These are phyloP conservation scores for Lithobates sylvaticus DNA, from an alignment of 2,797 vertebrate genomes.

Conservation along the genomic window DNA sequence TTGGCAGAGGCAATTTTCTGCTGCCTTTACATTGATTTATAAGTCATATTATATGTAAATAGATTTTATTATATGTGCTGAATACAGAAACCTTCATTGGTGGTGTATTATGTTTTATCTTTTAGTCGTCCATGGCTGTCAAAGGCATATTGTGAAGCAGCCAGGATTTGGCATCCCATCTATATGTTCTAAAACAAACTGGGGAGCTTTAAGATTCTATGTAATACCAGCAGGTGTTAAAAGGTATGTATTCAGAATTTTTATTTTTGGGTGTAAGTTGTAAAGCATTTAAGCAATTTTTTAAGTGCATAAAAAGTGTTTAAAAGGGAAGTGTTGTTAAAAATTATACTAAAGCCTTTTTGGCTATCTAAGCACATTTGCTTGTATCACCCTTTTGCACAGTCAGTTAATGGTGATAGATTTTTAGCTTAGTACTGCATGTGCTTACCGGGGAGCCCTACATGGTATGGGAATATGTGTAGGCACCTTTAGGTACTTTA, in stretches of 20 bases:
- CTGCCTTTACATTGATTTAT: too few relatives aligned
- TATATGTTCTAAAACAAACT: slow-evolving; percentile 38
- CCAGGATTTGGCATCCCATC: slow-evolving; percentile 46
- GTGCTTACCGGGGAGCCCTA: too few relatives aligned
- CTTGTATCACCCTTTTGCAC: too few relatives aligned
- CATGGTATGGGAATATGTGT: too few relatives aligned
- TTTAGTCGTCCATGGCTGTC: slow-evolving; percentile 66
- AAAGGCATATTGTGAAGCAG: slow-evolving; percentile 41
- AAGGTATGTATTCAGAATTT: slow-evolving; percentile 69
- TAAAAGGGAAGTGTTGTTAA: too few relatives aligned
- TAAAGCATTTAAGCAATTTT: not conserved
- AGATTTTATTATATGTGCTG: too few relatives aligned
- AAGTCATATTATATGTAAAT: not conserved
- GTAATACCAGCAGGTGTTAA: slow-evolving; percentile 60
- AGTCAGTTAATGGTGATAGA: too few relatives aligned
- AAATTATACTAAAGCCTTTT: too few relatives aligned
- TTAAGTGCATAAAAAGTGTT: too few relatives aligned
- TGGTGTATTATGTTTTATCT: slow-evolving; percentile 55
- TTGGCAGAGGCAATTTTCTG: not conserved
- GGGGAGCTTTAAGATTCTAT: slow-evolving; percentile 62
- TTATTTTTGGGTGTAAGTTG: not conserved
- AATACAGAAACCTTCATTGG: not conserved
- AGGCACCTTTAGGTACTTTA: too few relatives aligned
- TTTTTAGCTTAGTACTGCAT: too few relatives aligned
- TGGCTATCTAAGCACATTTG: too few relatives aligned